Conservation (phyloP, 2,888 invertebrate species). For the Villa cingulata region DNA sequence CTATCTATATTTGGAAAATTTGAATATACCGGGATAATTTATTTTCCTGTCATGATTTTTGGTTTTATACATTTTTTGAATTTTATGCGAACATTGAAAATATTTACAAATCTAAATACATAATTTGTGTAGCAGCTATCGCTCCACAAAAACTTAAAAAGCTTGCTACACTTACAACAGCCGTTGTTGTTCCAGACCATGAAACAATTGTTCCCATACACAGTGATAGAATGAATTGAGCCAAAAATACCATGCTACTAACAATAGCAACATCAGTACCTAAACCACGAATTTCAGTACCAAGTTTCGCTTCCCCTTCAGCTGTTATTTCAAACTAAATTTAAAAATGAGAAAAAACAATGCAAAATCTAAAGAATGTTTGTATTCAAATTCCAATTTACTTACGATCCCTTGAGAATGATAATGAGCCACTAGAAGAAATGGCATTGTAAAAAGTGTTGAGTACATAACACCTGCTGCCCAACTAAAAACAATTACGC, state of each 20-base stretch:
- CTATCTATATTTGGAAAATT: no score
- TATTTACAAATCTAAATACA: conserved; percentile 70
- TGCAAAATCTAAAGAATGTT: neutral
- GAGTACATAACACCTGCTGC: conserved; percentile 96
- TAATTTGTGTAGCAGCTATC: conserved; percentile 69
- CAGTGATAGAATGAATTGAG: conserved; percentile 80
- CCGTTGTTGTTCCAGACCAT: conserved; percentile 69
- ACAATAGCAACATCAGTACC: conserved; percentile 92
- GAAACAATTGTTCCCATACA: conserved; percentile 76
- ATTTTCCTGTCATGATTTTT: no score
- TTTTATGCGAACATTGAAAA: no score
- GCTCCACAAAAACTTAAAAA: conserved; percentile 75
- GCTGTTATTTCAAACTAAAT: conserved; percentile 47
- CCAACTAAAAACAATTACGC: conserved; percentile 80
- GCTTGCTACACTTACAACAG: conserved; percentile 76
- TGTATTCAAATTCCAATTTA: conserved; percentile 1
- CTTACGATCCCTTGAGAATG: conserved; percentile 80
- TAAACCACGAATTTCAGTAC: conserved; percentile 64
- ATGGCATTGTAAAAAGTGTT: conserved; percentile 94
- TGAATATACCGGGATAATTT: no score
- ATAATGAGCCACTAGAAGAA: conserved; percentile 83
- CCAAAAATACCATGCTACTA: conserved; percentile 90
- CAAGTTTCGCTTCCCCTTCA: conserved; percentile 41
- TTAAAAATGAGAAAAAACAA: conserved; percentile 9
- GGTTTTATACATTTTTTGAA: no score